A percentile compares a stretch with the other conserved stretches of the same genome.
Evolutionary conservation across 2,888 invertebrate genomes (phyloP).

Genomic region (Prosopocoilus inquinatus): DNA sequence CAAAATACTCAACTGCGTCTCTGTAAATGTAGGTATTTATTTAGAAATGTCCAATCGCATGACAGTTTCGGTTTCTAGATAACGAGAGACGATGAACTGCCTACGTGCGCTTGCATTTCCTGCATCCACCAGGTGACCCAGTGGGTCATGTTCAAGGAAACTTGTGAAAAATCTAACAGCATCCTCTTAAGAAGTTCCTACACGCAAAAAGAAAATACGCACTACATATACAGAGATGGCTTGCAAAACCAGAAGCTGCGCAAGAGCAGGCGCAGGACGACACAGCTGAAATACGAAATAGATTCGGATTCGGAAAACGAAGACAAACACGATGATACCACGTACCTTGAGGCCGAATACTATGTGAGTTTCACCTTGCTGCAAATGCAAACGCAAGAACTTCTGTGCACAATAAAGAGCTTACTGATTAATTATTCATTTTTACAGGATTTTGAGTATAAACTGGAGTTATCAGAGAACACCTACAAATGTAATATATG

Average conservation of each 20-base stretch:
- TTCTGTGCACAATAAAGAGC: too few species aligned
- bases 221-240: too few species aligned
- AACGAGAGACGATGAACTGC: constrained; percentile 29
- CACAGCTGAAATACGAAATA: neutral
- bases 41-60: neutral
- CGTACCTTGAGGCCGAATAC: constrained; percentile 18
- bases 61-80: constrained; percentile 26
- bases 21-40: constrained; percentile 37
- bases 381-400: neutral
- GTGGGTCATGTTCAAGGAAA: constrained; percentile 35
- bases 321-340: constrained; percentile 18
- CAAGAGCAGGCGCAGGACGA: neutral
- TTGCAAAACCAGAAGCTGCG: neutral
- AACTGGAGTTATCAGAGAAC: constrained; percentile 20
- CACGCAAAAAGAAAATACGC: constrained; percentile 1
- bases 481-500: constrained; percentile 37
- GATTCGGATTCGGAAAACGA: constrained; percentile 1
- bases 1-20: constrained; percentile 36
- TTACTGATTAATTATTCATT: constrained; percentile 1
- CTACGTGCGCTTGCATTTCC: constrained; percentile 31
- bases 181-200: constrained; percentile 23
- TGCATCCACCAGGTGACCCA: constrained; percentile 36
- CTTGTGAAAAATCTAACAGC: constrained; percentile 35
- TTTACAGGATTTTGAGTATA: constrained; percentile 25
- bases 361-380: constrained; percentile 5